Evolutionary conservation across 37 sponge, comb jelly and placozoan species (phyloP), one percentile per base, ranked within the genome.

Genomic region (Beroe forskalii): DNA sequence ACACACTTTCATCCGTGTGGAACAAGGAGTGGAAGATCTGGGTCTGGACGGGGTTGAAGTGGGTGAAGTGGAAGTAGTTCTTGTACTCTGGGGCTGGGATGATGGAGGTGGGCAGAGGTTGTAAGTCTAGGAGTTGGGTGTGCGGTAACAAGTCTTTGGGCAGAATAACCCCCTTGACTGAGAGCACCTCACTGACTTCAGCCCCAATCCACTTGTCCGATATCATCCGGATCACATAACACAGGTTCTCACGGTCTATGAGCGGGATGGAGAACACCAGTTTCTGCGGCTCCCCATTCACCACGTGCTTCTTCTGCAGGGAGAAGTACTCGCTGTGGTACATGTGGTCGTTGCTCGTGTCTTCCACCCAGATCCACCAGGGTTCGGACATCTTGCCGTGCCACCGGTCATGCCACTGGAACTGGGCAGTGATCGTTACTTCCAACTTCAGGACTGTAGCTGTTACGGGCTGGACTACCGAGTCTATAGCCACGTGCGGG

Each of bases 331-430:
- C 99, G 6, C 91, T 92, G 91, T 97, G 94, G 91, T 97, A 97
- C 76, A 97, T 94, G 92, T 93, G 94, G 76, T 96, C 92, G 62
- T 94, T 95, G 61, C 94, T 95, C 1, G 94, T 67, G 91, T 96
- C 96, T 41, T 96, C 96, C 31, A 97, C 95, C 99, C 99, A 97
- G 4, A 97, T 69, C 99, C 99, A 97, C 99, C 99, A 97, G 32
- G 95, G 94, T 41, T 94, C 94, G 30, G 91, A 83, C 31, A 75
- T 64, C 90, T 89, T 91, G 41, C 99, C 96, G 75, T 96, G 96
- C 43, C 92, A 39, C 44, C 90, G 91, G 67, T 96, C 94, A 40
- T 93, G 91, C 99, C 99, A 97, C 36, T 91, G 90, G 90, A 96
- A 97, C 44, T 93, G 91, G 2, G 99, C 95, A 3, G 92, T 92